A percentile compares a stretch with the other conserved stretches of the same genome.
phyloP scores from a whole-genome alignment of 2,113 vertebrate species.

The Mesembrinibis cayennensis region DNA sequence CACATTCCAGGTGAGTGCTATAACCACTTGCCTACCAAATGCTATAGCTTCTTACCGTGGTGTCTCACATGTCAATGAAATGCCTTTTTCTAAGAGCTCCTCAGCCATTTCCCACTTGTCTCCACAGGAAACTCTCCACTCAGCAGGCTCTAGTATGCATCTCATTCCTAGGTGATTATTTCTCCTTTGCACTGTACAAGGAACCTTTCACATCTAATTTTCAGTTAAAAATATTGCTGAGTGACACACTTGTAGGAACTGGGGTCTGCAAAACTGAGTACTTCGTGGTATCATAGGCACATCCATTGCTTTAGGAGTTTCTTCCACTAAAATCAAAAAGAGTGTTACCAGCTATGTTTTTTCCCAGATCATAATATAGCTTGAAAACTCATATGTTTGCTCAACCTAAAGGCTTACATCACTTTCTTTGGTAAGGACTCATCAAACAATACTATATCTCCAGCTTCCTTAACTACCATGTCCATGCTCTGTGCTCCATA shows the following conservation, averaged over 20 bases:
- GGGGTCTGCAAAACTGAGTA: neutral
- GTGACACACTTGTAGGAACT: accelerated
- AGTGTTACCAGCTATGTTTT: neutral
- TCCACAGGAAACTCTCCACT: neutral
- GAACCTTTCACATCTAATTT: neutral
- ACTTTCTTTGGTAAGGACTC: neutral
- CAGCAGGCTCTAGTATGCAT: neutral
- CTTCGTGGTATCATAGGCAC: neutral
- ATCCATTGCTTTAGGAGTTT: neutral
- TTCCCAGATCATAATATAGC: neutral
- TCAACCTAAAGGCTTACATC: neutral
- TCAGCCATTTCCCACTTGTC: neutral
- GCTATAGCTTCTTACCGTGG: neutral
- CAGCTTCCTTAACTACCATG: neutral
- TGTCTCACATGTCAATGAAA: neutral
- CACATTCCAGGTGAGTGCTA: neutral
- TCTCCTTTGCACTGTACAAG: neutral
- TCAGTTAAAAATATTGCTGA: neutral
- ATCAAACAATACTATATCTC: neutral
- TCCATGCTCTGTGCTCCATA: neutral
- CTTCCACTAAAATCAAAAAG: neutral
- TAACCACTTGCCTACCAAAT: neutral
- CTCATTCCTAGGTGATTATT: neutral
- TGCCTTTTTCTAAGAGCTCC: neutral
- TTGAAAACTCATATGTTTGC: neutral